Percentiles rank a stretch among this genome's conserved stretches.
These are phyloP conservation scores for Anthopleura xanthogrammica DNA, from an alignment of 92 coral and sea anemone genomes.

Conservation along the genomic window DNA sequence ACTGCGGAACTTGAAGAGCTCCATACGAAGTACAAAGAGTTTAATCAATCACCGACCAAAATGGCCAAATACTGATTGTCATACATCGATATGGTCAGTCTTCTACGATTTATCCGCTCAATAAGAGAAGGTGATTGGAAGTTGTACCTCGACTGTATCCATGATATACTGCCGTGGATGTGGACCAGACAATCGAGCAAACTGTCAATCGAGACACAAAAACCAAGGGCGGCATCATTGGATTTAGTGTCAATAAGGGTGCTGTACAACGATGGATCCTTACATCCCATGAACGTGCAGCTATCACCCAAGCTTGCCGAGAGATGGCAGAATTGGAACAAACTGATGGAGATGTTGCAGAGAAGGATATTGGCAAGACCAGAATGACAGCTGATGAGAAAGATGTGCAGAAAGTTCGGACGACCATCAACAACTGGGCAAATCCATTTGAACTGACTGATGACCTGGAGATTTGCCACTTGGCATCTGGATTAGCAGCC, in stretches of 20 bases:
- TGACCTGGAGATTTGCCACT: slow-evolving; percentile 20
- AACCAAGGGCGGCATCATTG: slow-evolving; percentile 48
- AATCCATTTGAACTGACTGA: slow-evolving; percentile 33
- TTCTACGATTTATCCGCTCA: too few species aligned
- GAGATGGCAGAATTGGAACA: slow-evolving; percentile 39
- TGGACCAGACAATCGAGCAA: slow-evolving; percentile 25
- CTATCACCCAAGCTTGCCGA: slow-evolving; percentile 58
- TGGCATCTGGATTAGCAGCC: slow-evolving; percentile 50
- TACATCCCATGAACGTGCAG: slow-evolving; percentile 61
- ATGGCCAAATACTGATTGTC: too few species aligned
- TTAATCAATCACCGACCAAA: too few species aligned
- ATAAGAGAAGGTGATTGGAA: slow-evolving; percentile 46
- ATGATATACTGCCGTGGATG: slow-evolving; percentile 36
- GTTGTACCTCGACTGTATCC: slow-evolving; percentile 29
- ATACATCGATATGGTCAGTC: too few species aligned
- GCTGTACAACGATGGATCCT: slow-evolving; percentile 63
- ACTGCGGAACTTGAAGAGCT: too few species aligned
- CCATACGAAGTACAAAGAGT: too few species aligned
- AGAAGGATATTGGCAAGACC: slow-evolving; percentile 27
- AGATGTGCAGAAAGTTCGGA: too few species aligned
- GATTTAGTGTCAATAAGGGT: slow-evolving; percentile 43
- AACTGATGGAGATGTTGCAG: slow-evolving; percentile 31
- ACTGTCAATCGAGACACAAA: slow-evolving; percentile 51
- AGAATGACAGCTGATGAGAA: slow-evolving; percentile 31
- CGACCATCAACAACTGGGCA: slow-evolving; percentile 33